Conservation (phyloP, 2,888 invertebrate genomes). For the Caenorhabditis sulstoni region DNA sequence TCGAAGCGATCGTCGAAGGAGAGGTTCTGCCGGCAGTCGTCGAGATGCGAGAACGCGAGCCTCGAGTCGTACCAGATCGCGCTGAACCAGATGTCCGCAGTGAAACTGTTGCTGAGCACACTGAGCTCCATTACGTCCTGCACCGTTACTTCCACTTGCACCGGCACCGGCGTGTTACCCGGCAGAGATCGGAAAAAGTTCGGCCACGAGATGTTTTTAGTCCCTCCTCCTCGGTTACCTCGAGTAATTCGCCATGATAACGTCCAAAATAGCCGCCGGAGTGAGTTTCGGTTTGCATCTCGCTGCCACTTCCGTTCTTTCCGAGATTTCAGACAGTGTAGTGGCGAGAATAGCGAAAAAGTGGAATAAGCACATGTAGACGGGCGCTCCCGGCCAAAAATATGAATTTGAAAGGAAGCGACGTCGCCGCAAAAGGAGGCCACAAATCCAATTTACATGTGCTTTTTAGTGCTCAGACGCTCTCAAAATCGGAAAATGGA, state of each 20-base stretch:
- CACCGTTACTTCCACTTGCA: slow-evolving; percentile 77
- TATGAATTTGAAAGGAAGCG: slow-evolving; percentile 10
- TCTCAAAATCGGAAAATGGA: background rate
- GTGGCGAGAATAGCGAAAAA: slow-evolving; percentile 34
- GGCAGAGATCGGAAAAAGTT: slow-evolving; percentile 52
- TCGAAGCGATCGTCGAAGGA: slow-evolving; percentile 79
- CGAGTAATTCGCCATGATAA: slow-evolving; percentile 54
- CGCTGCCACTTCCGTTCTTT: background rate
- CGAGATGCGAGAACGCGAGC: slow-evolving; percentile 74
- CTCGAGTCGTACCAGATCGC: slow-evolving; percentile 78
- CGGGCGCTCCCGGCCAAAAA: background rate
- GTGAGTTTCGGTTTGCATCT: slow-evolving; percentile 20
- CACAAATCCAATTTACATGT: slow-evolving; percentile 39
- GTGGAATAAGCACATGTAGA: slow-evolving; percentile 27
- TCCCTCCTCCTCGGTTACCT: slow-evolving; percentile 7
- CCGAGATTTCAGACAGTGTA: slow-evolving; percentile 15
- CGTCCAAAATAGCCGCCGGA: slow-evolving; percentile 43
- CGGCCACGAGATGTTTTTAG: background rate
- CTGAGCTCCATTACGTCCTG: slow-evolving; percentile 78
- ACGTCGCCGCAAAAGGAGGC: background rate
- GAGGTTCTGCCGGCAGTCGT: slow-evolving; percentile 74
- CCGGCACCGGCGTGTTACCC: slow-evolving; percentile 67
- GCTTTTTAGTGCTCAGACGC: slow-evolving; percentile 32
- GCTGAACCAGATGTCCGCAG: slow-evolving; percentile 79
- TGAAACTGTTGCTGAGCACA: slow-evolving; percentile 77